Percentiles rank a stretch among this genome's conserved stretches.
phyloP scores from a whole-genome alignment of 2,888 invertebrate genomes.

The Lasioglossum leucozonium region DNA sequence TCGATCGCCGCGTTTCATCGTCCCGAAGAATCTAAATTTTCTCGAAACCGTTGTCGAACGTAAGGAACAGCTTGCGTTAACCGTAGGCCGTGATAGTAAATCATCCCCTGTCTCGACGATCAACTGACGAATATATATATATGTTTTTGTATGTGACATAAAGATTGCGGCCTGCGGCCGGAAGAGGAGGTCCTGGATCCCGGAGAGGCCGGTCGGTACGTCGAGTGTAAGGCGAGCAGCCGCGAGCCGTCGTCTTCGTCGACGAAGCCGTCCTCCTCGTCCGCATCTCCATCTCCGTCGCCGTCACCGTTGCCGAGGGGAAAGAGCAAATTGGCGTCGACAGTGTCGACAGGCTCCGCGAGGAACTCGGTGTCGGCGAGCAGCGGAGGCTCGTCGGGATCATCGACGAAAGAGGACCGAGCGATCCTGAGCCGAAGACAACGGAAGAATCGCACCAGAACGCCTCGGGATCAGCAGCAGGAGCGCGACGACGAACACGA shows the following conservation, averaged over 20 bases:
- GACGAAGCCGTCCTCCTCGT: slow-evolving; percentile 5
- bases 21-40: background rate
- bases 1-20: background rate
- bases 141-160: slow-evolving; percentile 81
- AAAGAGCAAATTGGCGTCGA: background rate
- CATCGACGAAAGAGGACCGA: slow-evolving; percentile 78
- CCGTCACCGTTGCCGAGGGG: background rate
- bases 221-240: slow-evolving; percentile 77
- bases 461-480: slow-evolving; percentile 70
- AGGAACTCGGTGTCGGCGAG: background rate
- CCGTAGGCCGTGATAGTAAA: slow-evolving; percentile 51
- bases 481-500: slow-evolving; percentile 71
- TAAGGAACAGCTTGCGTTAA: slow-evolving; percentile 2
- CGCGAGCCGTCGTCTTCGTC: slow-evolving; percentile 71
- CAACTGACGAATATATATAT: slow-evolving; percentile 75
- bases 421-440: slow-evolving; percentile 86
- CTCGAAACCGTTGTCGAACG: background rate
- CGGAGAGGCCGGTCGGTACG: slow-evolving; percentile 73
- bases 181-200: slow-evolving; percentile 85
- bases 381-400: background rate
- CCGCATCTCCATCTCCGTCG: background rate
- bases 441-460: slow-evolving; percentile 85
- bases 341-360: background rate
- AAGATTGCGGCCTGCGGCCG: slow-evolving; percentile 81
- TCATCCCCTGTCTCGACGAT: slow-evolving; percentile 40